Evolutionary conservation across 30 jellyfish, hydroid and myxozoan genomes (phyloP), one percentile per base, ranked within the genome.

Genomic region (Aurelia aurita): DNA sequence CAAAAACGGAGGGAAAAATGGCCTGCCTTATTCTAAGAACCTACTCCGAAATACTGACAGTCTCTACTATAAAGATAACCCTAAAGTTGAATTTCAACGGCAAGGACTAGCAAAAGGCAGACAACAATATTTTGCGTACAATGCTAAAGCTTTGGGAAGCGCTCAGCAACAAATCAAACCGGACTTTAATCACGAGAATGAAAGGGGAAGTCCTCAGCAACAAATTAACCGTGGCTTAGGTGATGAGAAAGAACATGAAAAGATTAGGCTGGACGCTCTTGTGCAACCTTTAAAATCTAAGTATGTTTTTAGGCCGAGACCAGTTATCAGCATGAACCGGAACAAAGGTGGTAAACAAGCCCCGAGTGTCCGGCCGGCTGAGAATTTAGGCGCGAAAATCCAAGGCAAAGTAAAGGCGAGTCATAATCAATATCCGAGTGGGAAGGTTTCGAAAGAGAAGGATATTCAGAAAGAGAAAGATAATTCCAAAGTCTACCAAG

Each of bases 21-120:
- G 25, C 26, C 11, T 43, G 2, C 73, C 84, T 25, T 51, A 55
- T 14, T 55, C 77, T 14, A 51, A 53, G 15, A 43, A 6, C 1
- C 59, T 23, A 26, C 88, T 58, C 9, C 78, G 39, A 16, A 59
- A 61, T 58, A 61, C 77, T 21, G 39, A 77, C 68, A 77, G 88
- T 34, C 26, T 73, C 2, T 73, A 73, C 10, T 31, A 51, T 7
- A 19, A 27, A 27, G 27, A 28, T 16, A 5, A 46, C n/a, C 34
- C 28, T 12, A 43, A 51, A 2, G 34, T 26, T 26, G 21, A 59
- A 16, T 49, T 16, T 28, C 55, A 45, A 2, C 15, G 54, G 18
- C 59, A 62, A n/a, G 67, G 67, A 39, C 18, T 8, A 4, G 67
- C 67, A 1, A 22, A 55, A 16, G 67, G 29, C 25, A 22, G 14